Evolutionary conservation across 2,797 vertebrate genomes (phyloP), one percentile per base, ranked within the genome.

Genomic region (Chrysocyon brachyurus): DNA sequence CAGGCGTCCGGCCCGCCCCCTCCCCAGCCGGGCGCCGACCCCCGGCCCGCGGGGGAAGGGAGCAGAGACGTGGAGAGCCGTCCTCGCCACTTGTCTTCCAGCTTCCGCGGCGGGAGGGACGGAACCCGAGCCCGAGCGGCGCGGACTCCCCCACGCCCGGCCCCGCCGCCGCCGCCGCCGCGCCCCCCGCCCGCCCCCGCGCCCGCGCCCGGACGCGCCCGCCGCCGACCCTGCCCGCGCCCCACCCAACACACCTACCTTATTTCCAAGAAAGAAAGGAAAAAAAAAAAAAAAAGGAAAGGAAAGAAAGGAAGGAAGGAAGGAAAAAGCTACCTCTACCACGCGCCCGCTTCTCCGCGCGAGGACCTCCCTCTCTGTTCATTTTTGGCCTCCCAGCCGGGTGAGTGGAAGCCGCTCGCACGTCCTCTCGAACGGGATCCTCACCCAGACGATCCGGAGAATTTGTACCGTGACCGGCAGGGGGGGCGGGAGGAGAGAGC

Each of bases 1-100:
- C 97, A 97, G 96, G 96, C 96, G 97, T 94, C 96, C 96, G 98
- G 96, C 97, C 97, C 97, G 98, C 97, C 97, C 97, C 97, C 97
- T 96, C 96, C 96, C 97, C 97, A 97, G 97, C 96, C 96, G n/a
- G 97, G 97, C 97, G 95, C 94, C 96, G 97, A 98, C 97, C 98
- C 97, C 97, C 84, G 96, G 96, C 83, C 97, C 63, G 94, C 91
- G 89, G 95, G 96, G 94, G 96, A 97, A 97, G 96, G 97, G 96
- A 97, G 66, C 95, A 21, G 68, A 90, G 95, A 46, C 91, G 94
- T 64, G 95, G 78, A 77, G 92, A 87, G 86, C 64, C 0, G 88
- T 15, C 46, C 81, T 79, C 95, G 26, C 86, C 96, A 96, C 96
- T 96, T 52, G 93, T 77, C 96, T 93, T 64, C 83, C 93, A 95